Evolutionary conservation across 2,113 vertebrate species (phyloP).

Genomic region (Galbula dea): DNA sequence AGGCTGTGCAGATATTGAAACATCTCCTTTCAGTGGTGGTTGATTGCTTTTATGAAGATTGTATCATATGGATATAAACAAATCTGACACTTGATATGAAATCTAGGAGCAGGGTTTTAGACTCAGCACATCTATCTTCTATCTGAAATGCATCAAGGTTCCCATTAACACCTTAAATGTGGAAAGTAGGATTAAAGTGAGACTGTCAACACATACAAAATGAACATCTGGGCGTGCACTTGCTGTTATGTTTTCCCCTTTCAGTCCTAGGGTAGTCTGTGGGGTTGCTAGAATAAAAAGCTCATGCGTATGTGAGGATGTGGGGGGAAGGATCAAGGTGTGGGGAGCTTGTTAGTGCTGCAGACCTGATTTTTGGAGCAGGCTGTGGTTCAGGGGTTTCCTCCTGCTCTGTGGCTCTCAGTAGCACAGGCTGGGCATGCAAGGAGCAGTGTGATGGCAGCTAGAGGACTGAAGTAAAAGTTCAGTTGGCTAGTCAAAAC

Average conservation of each 20-base stretch:
- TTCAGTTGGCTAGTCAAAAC: not conserved
- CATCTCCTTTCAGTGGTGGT: conserved; percentile 26
- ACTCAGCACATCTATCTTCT: conserved; percentile 10
- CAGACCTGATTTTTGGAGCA: not conserved
- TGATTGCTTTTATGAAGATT: conserved; percentile 63
- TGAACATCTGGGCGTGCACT: not conserved
- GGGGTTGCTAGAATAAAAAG: not conserved
- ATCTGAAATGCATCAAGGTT: conserved; percentile 46
- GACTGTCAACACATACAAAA: conserved; percentile 21
- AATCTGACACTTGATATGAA: conserved; percentile 35
- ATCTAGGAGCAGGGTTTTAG: conserved; percentile 19
- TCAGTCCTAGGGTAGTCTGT: not conserved
- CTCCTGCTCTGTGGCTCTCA: not conserved
- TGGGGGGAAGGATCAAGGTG: not conserved
- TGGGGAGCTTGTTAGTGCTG: not conserved
- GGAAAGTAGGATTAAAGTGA: conserved; percentile 29
- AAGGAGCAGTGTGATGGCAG: not conserved
- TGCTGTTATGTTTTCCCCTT: not conserved
- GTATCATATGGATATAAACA: conserved; percentile 56
- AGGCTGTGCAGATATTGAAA: conserved; percentile 31
- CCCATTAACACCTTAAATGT: conserved; percentile 44
- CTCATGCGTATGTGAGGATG: not conserved
- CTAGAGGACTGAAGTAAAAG: not conserved
- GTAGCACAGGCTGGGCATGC: not conserved
- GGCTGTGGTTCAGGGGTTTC: not conserved